Conservation (phyloP, 1,140 invertebrate species). For the Scaptomyza pallida region DNA sequence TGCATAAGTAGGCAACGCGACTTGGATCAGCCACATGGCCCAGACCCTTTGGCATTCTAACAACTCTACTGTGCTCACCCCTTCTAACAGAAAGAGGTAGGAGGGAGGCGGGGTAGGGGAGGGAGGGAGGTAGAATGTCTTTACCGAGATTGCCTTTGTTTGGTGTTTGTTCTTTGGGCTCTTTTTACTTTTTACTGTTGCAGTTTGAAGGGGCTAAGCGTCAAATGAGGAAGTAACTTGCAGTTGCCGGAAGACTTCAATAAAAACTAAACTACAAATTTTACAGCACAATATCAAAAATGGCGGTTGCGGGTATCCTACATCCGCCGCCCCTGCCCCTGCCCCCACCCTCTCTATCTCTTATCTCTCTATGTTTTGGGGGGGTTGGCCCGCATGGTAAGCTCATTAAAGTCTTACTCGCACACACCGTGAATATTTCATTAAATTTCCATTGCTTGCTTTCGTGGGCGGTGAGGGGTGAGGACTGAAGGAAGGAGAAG, state of each 20-base stretch:
- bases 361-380: conserved; percentile 1
- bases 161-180: conserved; percentile 20
- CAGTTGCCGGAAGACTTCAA: conserved; percentile 44
- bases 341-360: neutral
- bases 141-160: conserved; percentile 34
- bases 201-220: conserved; percentile 8
- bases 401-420: conserved; percentile 52
- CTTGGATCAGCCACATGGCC: conserved; percentile 8
- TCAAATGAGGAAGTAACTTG: conserved; percentile 55
- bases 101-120: no score
- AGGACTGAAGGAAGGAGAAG: no score
- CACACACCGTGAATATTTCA: conserved; percentile 33
- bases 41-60: conserved; percentile 5
- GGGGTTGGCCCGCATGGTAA: conserved; percentile 49
- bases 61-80: no score
- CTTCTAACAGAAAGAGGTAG: no score
- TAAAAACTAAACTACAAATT: conserved; percentile 44
- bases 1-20: conserved; percentile 50
- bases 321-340: neutral
- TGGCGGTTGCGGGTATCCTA: neutral
- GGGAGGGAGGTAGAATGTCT: neutral
- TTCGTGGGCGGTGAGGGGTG: conserved; percentile 15
- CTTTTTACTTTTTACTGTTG: conserved; percentile 10
- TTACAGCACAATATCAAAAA: conserved; percentile 30
- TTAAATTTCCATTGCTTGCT: conserved; percentile 46